phyloP scores from a whole-genome alignment of 2,113 vertebrate genomes.

The Equus przewalskii region DNA sequence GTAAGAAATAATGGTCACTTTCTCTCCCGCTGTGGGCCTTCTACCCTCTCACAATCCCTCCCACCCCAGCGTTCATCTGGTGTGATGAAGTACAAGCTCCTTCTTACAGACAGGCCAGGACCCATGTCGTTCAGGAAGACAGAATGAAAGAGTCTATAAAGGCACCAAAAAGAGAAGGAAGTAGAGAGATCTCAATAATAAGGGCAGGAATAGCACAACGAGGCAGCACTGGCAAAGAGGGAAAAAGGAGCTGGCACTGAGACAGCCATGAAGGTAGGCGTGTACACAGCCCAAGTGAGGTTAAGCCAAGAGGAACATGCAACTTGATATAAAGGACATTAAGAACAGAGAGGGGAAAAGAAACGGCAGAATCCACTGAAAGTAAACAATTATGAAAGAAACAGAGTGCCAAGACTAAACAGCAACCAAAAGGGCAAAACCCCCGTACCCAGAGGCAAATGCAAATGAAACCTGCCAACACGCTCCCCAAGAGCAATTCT shows the following conservation, averaged over 20 bases:
- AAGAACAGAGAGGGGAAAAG: background rate
- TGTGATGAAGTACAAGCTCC: background rate
- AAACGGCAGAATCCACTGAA: background rate
- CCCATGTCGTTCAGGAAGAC: background rate
- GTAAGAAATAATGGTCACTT: background rate
- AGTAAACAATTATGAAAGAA: background rate
- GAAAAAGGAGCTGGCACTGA: background rate
- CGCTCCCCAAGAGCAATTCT: background rate
- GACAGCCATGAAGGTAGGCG: fast-evolving
- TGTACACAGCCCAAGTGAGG: no score
- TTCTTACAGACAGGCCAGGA: background rate
- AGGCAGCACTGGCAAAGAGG: fast-evolving
- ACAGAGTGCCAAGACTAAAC: background rate
- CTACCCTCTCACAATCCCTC: background rate
- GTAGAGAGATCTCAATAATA: background rate
- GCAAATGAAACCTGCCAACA: background rate
- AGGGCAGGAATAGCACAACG: background rate
- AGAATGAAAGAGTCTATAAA: background rate
- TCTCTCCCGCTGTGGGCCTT: background rate
- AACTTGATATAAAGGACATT: background rate
- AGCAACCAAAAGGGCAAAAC: background rate
- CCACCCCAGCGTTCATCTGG: background rate
- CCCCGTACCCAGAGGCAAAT: background rate
- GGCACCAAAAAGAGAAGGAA: background rate
- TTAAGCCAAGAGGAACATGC: background rate